These are phyloP conservation scores for Trematocara nigrifrons DNA, from an alignment of 2,113 vertebrate species.

Conservation along the genomic window DNA sequence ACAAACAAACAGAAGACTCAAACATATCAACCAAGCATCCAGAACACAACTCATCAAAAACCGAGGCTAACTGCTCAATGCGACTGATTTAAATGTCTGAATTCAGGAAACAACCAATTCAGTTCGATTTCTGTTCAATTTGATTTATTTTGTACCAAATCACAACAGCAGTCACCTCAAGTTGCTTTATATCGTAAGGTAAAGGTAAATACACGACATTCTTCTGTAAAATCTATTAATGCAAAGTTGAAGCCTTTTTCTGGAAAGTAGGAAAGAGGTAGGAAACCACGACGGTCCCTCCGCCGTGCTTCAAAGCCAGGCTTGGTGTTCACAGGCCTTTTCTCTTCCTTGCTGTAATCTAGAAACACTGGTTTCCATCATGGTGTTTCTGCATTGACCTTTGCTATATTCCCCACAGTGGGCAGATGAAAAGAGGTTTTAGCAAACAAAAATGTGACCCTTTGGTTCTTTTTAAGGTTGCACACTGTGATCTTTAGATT, in stretches of 20 bases:
- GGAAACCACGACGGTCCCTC: neutral
- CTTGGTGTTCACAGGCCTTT: neutral
- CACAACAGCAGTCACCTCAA: neutral
- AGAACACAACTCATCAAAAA: neutral
- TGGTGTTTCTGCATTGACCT: fast-evolving
- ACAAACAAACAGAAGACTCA: neutral
- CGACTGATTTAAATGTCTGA: fast-evolving
- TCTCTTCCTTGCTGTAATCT: neutral
- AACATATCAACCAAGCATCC: neutral
- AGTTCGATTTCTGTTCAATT: neutral
- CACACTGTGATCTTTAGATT: too few relatives aligned
- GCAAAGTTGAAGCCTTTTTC: neutral
- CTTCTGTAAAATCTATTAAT: neutral
- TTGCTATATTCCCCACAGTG: too few relatives aligned
- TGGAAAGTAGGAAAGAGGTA: neutral
- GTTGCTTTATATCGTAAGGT: neutral
- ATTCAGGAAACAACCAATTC: neutral
- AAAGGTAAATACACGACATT: neutral
- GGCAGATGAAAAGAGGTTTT: neutral
- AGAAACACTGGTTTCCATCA: neutral
- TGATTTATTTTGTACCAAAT: neutral
- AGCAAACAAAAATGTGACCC: neutral
- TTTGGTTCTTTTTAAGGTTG: neutral
- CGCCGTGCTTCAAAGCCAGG: neutral
- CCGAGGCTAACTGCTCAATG: neutral